Evolutionary conservation across 2,113 vertebrate genomes (phyloP).

Genomic region (Lota lota): DNA sequence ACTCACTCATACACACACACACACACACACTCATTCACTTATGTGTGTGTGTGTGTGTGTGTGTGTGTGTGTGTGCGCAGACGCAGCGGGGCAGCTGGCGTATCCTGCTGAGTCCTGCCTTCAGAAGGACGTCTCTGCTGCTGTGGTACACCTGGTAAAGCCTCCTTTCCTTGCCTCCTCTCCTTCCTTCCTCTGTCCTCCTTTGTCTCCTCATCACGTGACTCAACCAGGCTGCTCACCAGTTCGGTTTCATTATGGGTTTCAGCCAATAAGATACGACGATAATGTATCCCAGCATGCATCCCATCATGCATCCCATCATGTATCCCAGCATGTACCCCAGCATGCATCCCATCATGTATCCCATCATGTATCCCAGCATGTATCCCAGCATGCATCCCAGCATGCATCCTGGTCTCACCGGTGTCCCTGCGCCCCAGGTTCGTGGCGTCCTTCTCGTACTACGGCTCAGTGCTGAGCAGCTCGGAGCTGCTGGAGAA

Average conservation of each 20-base stretch:
- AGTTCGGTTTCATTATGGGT: no score
- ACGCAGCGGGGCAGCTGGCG: slow-evolving; percentile 79
- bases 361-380: no score
- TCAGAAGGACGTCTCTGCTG: slow-evolving; percentile 83
- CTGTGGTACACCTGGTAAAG: slow-evolving; percentile 92
- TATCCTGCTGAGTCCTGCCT: slow-evolving; percentile 77
- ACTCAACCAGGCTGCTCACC: no score
- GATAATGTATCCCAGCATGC: no score
- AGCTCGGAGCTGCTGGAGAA: slow-evolving; percentile 87
- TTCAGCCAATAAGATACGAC: no score
- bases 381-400: no score
- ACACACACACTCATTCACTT: neutral
- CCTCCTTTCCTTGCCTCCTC: neutral
- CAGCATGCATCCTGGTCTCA: no score
- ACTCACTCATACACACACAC: neutral
- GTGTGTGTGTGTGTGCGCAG: slow-evolving; percentile 58
- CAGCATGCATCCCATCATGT: no score
- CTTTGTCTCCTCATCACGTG: no score
- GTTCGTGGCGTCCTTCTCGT: slow-evolving; percentile 90
- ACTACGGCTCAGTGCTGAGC: slow-evolving; percentile 89
- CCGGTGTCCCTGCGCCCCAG: slow-evolving; percentile 51
- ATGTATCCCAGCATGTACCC: no score
- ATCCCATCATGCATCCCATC: no score
- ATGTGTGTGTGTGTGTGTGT: neutral
- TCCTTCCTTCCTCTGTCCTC: neutral